Evolutionary conservation across 2,888 invertebrate species (phyloP), one percentile per base, ranked within the genome.

Genomic region (Abscondita cerata): DNA sequence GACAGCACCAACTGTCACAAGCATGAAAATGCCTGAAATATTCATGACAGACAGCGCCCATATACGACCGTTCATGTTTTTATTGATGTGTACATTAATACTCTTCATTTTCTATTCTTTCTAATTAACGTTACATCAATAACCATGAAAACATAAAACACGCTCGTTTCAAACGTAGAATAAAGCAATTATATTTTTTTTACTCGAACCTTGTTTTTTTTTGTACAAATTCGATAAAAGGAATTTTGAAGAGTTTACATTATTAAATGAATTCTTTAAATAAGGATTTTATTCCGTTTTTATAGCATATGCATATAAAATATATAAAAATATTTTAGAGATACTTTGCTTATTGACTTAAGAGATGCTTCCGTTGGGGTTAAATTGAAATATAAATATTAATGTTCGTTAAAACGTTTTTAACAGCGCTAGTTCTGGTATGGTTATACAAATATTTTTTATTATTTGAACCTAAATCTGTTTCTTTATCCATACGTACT

Each of bases 11-110:
- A 55, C 52, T 61, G 63, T 63, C 61, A 62, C 53, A 64, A 65
- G 60, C 59, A 53, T 54, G 44, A 52, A 50, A 63, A 61, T 61
- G 40, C 58, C 58, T 71, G 70, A 71, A 72, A 72, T 72, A 72
- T 72, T 72, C 69, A 70, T 72, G 66, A 38, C 68, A 61, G 62
- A 66, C 48, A 67, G 52, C 61, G 67, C 52, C 62, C 55, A 59
- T 56, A 53, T 60, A 47, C 47, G 52, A 46, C 47, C 60, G 55
- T 60, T 64, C 50, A 40, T 51, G 50, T 57, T 60, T 52, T 53
- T 60, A 60, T 56, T 48, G 57, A 53, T 60, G 56, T 56, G 46
- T 55, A 64, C 60, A 50, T 60, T 60, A 57, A 57, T 53, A 44
- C 52, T n/a, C n/a, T n/a, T n/a, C n/a, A n/a, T n/a, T n/a, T n/a